phyloP scores from a whole-genome alignment of 2,113 vertebrate genomes.

The Heterocephalus glaber region DNA sequence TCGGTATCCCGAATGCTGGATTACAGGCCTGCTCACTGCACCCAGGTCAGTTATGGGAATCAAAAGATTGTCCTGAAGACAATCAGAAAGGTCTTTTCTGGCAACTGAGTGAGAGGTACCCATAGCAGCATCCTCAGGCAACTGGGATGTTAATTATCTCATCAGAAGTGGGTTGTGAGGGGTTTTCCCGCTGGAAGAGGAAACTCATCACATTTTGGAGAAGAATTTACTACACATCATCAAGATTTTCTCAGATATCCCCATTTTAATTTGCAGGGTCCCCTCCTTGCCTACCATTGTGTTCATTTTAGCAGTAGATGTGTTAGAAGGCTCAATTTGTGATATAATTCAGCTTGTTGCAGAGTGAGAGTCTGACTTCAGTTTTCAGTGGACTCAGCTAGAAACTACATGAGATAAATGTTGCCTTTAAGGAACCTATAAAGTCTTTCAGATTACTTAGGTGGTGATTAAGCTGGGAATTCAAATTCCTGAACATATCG shows the following conservation, averaged over 20 bases:
- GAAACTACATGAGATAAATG: neutral
- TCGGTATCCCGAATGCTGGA: neutral
- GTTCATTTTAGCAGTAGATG: neutral
- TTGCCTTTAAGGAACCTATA: neutral
- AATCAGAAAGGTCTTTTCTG: neutral
- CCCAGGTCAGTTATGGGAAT: neutral
- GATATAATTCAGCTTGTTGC: neutral
- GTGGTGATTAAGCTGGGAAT: neutral
- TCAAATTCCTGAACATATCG: neutral
- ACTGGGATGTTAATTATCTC: neutral
- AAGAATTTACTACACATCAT: neutral
- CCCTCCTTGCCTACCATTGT: neutral
- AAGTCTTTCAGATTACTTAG: neutral
- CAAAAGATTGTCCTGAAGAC: neutral
- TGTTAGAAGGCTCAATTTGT: neutral
- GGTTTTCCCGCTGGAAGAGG: neutral
- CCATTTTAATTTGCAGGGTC: neutral
- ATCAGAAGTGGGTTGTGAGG: neutral
- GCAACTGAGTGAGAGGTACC: neutral
- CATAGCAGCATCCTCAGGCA: neutral
- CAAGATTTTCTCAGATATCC: neutral
- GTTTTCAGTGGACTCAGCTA: neutral
- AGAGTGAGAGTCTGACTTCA: neutral
- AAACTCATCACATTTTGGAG: neutral
- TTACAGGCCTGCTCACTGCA: rapidly evolving